phyloP scores from a whole-genome alignment of 2,888 invertebrate species.

The Drosophila acutilabella region DNA sequence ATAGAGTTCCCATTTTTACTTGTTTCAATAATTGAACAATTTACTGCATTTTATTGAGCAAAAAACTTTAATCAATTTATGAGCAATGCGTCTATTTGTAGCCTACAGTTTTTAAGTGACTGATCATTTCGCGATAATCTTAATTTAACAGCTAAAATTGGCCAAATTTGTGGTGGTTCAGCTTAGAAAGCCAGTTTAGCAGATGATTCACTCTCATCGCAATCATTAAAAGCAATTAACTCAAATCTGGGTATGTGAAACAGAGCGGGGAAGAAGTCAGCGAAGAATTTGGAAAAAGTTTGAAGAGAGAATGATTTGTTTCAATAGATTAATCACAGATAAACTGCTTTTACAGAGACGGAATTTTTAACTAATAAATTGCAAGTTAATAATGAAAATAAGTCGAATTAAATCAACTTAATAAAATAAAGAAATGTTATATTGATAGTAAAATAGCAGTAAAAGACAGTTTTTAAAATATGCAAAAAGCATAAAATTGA shows the following conservation, averaged over 20 bases:
- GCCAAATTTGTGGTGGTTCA: background rate
- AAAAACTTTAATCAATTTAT: background rate
- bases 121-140: background rate
- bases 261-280: too few species aligned
- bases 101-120: background rate
- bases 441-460: too few species aligned
- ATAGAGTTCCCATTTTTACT: slow-evolving; percentile 13
- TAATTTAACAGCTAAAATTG: background rate
- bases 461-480: too few species aligned
- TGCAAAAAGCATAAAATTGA: too few species aligned
- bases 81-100: background rate
- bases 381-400: too few species aligned
- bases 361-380: too few species aligned
- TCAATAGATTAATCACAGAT: too few species aligned
- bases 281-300: too few species aligned
- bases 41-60: slow-evolving; percentile 28
- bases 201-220: slow-evolving; percentile 24
- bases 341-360: too few species aligned
- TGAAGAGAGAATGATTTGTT: too few species aligned
- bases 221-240: slow-evolving; percentile 16
- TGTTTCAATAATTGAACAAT: slow-evolving; percentile 32
- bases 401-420: too few species aligned
- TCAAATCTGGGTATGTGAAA: slow-evolving; percentile 9
- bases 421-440: too few species aligned
- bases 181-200: background rate